Percentiles rank a stretch among this genome's conserved stretches.
These are phyloP conservation scores for Tragelaphus eurycerus DNA, from an alignment of 2,797 vertebrate genomes.

Conservation along the genomic window DNA sequence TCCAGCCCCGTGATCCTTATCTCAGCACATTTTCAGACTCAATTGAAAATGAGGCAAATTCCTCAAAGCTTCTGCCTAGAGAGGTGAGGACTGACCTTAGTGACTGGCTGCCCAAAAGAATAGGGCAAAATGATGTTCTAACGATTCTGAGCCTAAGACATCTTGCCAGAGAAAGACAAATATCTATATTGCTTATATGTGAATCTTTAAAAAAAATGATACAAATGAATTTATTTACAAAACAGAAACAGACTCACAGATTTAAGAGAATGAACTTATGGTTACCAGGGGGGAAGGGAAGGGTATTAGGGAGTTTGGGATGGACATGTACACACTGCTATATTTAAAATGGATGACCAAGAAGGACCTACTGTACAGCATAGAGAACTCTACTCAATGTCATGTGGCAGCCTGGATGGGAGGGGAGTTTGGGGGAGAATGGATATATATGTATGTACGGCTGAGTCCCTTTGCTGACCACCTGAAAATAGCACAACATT, in stretches of 20 bases:
- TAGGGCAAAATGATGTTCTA: background rate
- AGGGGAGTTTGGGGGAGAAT: background rate
- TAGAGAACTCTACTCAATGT: background rate
- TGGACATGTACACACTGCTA: background rate
- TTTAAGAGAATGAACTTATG: background rate
- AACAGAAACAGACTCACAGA: background rate
- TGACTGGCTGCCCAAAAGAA: background rate
- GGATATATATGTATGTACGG: background rate
- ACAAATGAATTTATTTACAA: background rate
- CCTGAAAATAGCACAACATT: background rate
- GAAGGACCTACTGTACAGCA: background rate
- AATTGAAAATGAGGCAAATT: background rate
- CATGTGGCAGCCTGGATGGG: background rate
- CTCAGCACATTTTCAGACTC: background rate
- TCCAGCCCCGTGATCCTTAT: background rate
- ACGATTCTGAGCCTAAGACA: background rate
- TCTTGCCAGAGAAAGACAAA: background rate
- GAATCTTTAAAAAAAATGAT: background rate
- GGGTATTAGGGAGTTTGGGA: background rate
- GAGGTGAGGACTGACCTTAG: background rate
- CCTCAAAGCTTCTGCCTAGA: background rate
- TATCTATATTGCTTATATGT: background rate
- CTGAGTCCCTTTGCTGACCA: background rate
- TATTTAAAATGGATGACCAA: background rate
- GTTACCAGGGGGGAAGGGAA: background rate